Evolutionary conservation across 2,888 invertebrate species (phyloP).

Genomic region (Sesia apiformis): DNA sequence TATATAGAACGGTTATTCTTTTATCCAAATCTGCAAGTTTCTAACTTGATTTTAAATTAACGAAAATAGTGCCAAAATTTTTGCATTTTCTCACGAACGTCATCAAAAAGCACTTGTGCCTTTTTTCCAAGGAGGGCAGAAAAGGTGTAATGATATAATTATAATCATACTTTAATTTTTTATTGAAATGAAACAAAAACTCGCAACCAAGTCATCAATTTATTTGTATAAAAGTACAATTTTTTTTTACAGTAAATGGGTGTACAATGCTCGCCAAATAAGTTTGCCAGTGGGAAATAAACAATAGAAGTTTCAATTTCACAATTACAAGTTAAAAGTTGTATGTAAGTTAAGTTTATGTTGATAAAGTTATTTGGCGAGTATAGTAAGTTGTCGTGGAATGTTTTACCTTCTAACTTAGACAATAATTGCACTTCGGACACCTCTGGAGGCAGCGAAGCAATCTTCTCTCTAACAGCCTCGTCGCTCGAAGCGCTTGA

Average conservation of each 20-base stretch:
- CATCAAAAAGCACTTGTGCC: too few relatives aligned
- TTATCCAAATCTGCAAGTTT: too few relatives aligned
- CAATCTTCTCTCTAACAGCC: conserved; percentile 91
- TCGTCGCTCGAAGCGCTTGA: conserved; percentile 97
- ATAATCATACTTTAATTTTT: neutral
- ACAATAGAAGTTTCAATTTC: neutral
- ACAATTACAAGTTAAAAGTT: too few relatives aligned
- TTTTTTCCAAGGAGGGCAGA: too few relatives aligned
- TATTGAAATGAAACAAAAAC: conserved; percentile 20
- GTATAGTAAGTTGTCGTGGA: too few relatives aligned
- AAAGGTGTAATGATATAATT: too few relatives aligned
- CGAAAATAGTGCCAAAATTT: too few relatives aligned
- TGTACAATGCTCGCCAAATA: conserved; percentile 1
- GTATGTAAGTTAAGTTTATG: too few relatives aligned
- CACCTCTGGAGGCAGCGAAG: conserved; percentile 94
- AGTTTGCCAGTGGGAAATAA: conserved; percentile 8
- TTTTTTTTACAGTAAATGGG: conserved; percentile 7
- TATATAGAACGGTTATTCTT: too few relatives aligned
- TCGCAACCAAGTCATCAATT: conserved; percentile 12
- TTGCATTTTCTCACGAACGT: too few relatives aligned
- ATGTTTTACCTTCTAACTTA: conserved; percentile 84
- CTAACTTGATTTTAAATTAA: too few relatives aligned
- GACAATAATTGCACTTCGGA: conserved; percentile 91
- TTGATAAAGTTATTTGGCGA: too few relatives aligned
- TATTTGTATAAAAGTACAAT: conserved; percentile 15